Evolutionary conservation across 2,888 invertebrate species (phyloP).

Genomic region (Trissolcus japonicus): DNA sequence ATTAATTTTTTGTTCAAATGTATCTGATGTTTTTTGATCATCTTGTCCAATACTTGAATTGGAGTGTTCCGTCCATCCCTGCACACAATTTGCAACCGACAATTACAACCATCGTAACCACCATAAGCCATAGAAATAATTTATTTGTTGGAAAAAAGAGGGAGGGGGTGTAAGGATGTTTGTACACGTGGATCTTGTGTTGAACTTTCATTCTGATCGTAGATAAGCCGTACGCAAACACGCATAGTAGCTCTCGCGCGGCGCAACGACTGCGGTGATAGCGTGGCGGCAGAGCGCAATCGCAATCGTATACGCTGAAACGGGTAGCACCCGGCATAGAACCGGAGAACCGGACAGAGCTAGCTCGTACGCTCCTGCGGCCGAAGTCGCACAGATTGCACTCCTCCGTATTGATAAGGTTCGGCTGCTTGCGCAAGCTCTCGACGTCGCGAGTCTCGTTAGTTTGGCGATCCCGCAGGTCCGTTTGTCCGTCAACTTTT

Average conservation of each 20-base stretch:
- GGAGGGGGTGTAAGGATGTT: no score
- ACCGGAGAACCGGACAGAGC: conserved; percentile 74
- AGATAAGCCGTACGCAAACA: conserved; percentile 16
- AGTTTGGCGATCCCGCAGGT: not conserved
- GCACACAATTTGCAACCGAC: no score
- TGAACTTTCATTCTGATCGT: not conserved
- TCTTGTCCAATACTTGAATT: no score
- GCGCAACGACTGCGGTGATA: conserved; percentile 28
- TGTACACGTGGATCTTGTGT: not conserved
- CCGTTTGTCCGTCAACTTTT: not conserved
- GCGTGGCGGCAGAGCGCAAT: conserved; percentile 4
- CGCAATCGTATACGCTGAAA: conserved; percentile 48
- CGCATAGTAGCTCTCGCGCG: conserved; percentile 25
- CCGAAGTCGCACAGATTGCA: conserved; percentile 28
- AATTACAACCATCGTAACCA: no score
- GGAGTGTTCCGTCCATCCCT: no score
- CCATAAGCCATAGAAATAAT: no score
- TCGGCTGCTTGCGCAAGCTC: not conserved
- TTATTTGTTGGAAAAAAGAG: no score
- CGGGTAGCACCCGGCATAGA: conserved; percentile 70
- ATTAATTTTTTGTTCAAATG: no score
- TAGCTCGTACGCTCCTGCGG: conserved; percentile 59
- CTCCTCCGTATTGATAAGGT: not conserved
- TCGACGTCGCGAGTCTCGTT: not conserved
- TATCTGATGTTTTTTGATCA: no score